Conservation (phyloP, 2,113 vertebrate species). For the Erpornis zantholeuca region DNA sequence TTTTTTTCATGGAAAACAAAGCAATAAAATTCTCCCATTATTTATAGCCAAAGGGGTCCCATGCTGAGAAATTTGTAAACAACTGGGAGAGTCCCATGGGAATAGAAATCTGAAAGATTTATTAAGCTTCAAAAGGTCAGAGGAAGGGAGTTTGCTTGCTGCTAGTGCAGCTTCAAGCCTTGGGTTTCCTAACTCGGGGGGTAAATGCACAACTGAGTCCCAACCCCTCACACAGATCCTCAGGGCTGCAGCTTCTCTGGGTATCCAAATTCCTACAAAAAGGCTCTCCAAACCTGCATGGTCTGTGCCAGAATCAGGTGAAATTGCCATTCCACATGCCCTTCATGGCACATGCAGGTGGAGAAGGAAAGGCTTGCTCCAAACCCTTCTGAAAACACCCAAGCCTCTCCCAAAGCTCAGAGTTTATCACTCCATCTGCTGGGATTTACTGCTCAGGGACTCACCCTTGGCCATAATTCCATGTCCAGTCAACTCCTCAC, state of each 20-base stretch:
- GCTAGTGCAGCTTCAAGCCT: conserved; percentile 5
- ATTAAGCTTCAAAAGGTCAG: conserved; percentile 51
- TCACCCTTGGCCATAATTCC: background rate
- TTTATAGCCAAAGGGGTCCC: conserved; percentile 44
- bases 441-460: background rate
- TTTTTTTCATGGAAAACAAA: conserved; percentile 41
- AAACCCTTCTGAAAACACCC: background rate
- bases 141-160: conserved; percentile 54
- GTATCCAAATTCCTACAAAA: background rate
- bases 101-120: conserved; percentile 30
- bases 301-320: background rate
- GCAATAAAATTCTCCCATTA: conserved; percentile 1
- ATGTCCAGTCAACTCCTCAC: background rate
- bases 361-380: background rate
- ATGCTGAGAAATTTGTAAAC: conserved; percentile 57
- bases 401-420: background rate
- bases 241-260: background rate
- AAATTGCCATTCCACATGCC: background rate
- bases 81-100: conserved; percentile 28
- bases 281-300: background rate
- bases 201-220: background rate
- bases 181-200: background rate
- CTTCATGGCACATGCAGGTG: background rate
- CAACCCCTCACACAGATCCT: background rate
- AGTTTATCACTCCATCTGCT: background rate